Base-by-base conservation (phyloP, 2,888 invertebrate species). In the Aphidoletes aphidimyza region DNA sequence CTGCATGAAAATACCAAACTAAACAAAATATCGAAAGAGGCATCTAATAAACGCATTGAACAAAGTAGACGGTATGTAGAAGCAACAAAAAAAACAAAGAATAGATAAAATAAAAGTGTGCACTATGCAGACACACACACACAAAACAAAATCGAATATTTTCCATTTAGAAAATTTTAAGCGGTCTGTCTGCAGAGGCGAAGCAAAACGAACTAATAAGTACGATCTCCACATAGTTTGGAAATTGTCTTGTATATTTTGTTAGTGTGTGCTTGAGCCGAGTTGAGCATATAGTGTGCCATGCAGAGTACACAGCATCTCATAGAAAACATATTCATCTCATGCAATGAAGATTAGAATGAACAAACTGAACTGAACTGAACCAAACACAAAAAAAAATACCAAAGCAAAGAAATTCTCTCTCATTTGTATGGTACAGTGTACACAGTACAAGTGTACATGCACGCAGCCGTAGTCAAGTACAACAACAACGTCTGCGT, bases 151-250 rank as follows among this genome's bases (percentile, higher is more conserved):
- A 54, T 54, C 26, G 54, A 54, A 54, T 54, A 54, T 54, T 26
- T 54, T 54, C 54, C 54, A 54, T 54, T 54, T 54, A 54, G n/a
- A 54, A 22, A 54, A n/a, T n/a, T 54, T 54, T 54, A 54, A 47
- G 22, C 22, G 22, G 26, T 54, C 54, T 26, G 19, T 49, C 3
- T 19, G 3, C 11, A 49, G 49, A 42, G 11, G 11, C 6, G 42
- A 42, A 42, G 19, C 11, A 49, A 49, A 49, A 54, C 54, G 26
- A 54, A 54, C 54, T 54, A 54, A 54, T 54, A 54, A 54, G 54
- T 54, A 54, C 26, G 54, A 54, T 54, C n/a, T 19, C 6, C 49
- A 49, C 19, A 42, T 14, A 42, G 8, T 42, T 42, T 14, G 42
- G 14, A 42, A 42, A 14, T 42, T 42, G 42, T 42, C 42, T 42